Evolutionary conservation across 2,888 invertebrate genomes (phyloP), one percentile per base, ranked within the genome.

Genomic region (Scaptomyza polygonia): DNA sequence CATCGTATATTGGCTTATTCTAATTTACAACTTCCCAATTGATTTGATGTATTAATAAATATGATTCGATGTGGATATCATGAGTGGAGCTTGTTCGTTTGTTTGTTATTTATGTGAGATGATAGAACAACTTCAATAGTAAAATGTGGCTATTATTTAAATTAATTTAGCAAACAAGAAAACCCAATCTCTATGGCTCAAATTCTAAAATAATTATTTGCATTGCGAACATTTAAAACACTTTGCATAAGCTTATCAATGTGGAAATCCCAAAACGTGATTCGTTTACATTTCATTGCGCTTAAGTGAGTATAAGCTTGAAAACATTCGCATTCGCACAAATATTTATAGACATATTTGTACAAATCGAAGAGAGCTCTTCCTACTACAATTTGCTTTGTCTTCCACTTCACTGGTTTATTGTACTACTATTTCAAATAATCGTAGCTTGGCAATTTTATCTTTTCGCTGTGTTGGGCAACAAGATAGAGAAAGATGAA

Each of bases 321-420:
- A 27, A 7, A 47, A 25, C 29, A 5, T 45, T 18, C 53, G 45
- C 72, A 72, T 62, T 64, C 53, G 56, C 43, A 58, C 54, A 68
- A 77, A 65, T 64, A 79, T 73, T 77, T 73, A 65, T 69, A 27
- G 52, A 64, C 64, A 62, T 65, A 63, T 69, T 67, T 63, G 66
- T 56, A 39, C 12, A 59, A 29, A 49, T 58, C 43, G 44, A 49
- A 6, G 53, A 52, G 18, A 61, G 18, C 32, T 18, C n/a, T 51
- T 5, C 0, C 7, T n/a, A 14, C 11, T 29, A 6, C 0, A 8
- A n/a, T 18, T 16, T 21, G 25, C 14, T n/a, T 14, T 3, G 42
- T 18, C 44, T 77, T 83, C 68, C 73, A 79, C 72, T 57, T 63
- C 79, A 83, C 75, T 79, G 78, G 42, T 40, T 81, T 54, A 43